Conservation (phyloP, 2,888 invertebrate species). For the Norana najaformis region DNA sequence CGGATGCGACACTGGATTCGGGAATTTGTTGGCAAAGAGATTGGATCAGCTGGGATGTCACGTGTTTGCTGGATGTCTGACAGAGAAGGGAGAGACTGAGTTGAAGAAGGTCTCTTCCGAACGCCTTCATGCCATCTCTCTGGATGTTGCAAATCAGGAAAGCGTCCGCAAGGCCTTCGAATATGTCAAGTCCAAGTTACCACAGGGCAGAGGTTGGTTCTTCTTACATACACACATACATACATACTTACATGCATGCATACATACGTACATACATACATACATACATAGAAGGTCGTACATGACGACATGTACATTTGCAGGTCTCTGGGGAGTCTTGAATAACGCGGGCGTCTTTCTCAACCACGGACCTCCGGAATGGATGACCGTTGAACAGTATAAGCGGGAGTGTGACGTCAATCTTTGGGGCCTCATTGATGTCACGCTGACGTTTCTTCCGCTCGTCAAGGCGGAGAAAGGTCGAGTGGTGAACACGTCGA, state of each 20-base stretch:
- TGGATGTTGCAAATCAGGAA: slow-evolving; percentile 57
- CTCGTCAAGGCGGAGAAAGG: slow-evolving; percentile 49
- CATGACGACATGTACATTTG: slow-evolving; percentile 2
- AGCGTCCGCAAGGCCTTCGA: slow-evolving; percentile 25
- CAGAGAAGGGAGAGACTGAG: slow-evolving; percentile 25
- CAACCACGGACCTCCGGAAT: slow-evolving; percentile 32
- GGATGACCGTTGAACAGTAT: slow-evolving; percentile 36
- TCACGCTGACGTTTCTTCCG: slow-evolving; percentile 50
- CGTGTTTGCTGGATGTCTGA: slow-evolving; percentile 33
- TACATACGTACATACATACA: background rate
- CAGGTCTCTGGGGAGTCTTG: slow-evolving; percentile 54
- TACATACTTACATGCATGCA: background rate
- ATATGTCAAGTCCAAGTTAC: slow-evolving; percentile 8
- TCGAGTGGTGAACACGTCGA: slow-evolving; percentile 51
- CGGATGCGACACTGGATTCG: slow-evolving; percentile 35
- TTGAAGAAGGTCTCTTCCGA: slow-evolving; percentile 21
- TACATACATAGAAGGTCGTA: background rate
- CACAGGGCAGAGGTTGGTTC: background rate
- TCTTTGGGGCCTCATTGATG: slow-evolving; percentile 57
- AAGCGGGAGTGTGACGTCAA: slow-evolving; percentile 49
- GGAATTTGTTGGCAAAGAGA: slow-evolving; percentile 22
- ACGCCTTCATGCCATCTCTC: slow-evolving; percentile 50
- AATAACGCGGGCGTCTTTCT: slow-evolving; percentile 56
- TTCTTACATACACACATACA: background rate
- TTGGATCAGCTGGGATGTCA: slow-evolving; percentile 31